Evolutionary conservation across 2,113 vertebrate genomes (phyloP).

Genomic region (Proteles cristata): DNA sequence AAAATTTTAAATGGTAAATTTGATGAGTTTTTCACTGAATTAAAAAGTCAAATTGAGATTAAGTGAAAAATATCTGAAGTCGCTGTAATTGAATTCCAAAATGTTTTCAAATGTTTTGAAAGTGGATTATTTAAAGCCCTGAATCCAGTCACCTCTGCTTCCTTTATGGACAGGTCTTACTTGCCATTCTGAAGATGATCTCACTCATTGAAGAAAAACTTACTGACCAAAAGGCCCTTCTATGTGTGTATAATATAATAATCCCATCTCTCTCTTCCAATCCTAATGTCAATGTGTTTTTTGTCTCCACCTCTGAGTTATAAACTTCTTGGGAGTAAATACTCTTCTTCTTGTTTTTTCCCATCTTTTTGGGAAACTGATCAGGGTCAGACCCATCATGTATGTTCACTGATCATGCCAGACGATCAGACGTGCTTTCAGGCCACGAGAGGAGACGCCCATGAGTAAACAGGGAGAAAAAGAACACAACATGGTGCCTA

Average conservation of each 20-base stretch:
- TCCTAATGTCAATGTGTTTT: neutral
- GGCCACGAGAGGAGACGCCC: neutral
- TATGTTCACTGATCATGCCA: neutral
- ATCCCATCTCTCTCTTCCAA: neutral
- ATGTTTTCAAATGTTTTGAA: slow-evolving; percentile 49
- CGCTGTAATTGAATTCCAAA: neutral
- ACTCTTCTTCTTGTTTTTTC: neutral
- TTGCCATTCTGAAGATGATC: neutral
- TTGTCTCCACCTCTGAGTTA: neutral
- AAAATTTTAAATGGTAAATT: neutral
- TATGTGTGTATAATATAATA: neutral
- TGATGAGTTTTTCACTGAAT: slow-evolving; percentile 13
- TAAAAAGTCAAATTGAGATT: neutral
- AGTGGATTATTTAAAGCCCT: neutral
- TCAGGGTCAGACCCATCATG: neutral
- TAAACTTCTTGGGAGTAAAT: neutral
- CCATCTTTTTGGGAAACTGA: neutral
- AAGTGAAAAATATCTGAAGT: slow-evolving; percentile 16
- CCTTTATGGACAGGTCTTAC: neutral
- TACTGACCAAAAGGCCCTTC: neutral
- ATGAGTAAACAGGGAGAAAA: neutral
- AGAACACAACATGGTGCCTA: neutral
- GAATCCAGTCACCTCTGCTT: neutral
- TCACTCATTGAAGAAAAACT: neutral
- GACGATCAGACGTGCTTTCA: neutral